Evolutionary conservation across 2,888 invertebrate genomes (phyloP).

Genomic region (Drosophila infuscata): DNA sequence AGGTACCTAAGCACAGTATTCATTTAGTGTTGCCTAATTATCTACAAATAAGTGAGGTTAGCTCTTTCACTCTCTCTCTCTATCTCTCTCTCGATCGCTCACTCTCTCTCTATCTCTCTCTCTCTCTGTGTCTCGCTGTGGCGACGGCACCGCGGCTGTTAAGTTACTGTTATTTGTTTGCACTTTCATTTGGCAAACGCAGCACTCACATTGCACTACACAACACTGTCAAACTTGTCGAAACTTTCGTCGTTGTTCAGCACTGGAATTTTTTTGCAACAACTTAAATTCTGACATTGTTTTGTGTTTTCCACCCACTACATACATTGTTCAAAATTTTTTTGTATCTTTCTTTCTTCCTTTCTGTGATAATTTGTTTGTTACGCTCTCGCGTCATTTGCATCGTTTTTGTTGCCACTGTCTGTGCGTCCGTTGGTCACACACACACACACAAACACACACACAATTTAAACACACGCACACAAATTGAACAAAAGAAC

Average conservation of each 20-base stretch:
- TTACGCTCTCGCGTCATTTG: constrained; percentile 62
- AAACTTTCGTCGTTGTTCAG: constrained; percentile 29
- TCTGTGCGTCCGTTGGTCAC: constrained; percentile 51
- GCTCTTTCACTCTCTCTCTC: background rate
- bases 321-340: constrained; percentile 9
- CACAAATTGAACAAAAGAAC: constrained; percentile 8
- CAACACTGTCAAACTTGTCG: constrained; percentile 38
- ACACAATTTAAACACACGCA: constrained; percentile 12
- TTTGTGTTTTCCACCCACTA: constrained; percentile 56
- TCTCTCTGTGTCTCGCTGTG: background rate
- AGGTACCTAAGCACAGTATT: constrained; percentile 1
- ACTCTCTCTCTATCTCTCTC: background rate
- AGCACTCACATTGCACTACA: constrained; percentile 50
- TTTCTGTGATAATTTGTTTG: constrained; percentile 70
- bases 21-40: constrained; percentile 6
- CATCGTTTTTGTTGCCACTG: constrained; percentile 44
- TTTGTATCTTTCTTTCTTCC: constrained; percentile 40
- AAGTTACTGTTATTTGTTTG: constrained; percentile 27
- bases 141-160: constrained; percentile 32
- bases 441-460: constrained; percentile 21
- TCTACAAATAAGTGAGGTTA: constrained; percentile 10
- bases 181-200: constrained; percentile 40
- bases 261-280: constrained; percentile 29
- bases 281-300: constrained; percentile 48
- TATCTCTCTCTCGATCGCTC: background rate